These are phyloP conservation scores for Acanthopagrus latus DNA, from an alignment of 2,797 vertebrate genomes.

Conservation along the genomic window DNA sequence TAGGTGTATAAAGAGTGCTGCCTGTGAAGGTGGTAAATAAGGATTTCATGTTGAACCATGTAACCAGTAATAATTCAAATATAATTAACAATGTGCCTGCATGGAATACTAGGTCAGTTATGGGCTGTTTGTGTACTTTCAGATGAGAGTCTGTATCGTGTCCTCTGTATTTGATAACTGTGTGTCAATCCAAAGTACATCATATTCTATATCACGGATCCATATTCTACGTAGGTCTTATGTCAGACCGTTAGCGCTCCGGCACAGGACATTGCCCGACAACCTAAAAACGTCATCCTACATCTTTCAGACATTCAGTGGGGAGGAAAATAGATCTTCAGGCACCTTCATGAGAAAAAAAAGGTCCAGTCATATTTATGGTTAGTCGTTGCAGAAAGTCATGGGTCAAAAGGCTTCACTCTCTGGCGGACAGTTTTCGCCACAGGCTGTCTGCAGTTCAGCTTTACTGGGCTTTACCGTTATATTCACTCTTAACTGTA, in stretches of 20 bases:
- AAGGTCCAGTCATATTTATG: slow-evolving; percentile 56
- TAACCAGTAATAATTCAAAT: not conserved
- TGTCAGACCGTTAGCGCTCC: not conserved
- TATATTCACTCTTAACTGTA: slow-evolving; percentile 18
- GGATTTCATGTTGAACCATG: not conserved
- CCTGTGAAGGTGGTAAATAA: not conserved
- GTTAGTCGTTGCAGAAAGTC: slow-evolving; percentile 50
- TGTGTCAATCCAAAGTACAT: not conserved
- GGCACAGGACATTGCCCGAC: not conserved
- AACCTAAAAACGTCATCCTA: slow-evolving; percentile 15
- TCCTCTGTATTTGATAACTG: not conserved
- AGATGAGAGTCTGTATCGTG: not conserved
- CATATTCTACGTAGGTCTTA: not conserved
- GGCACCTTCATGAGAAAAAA: slow-evolving; percentile 9
- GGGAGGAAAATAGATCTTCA: slow-evolving; percentile 11
- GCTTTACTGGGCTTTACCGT: slow-evolving; percentile 6
- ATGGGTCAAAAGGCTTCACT: slow-evolving; percentile 62
- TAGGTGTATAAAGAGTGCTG: not conserved
- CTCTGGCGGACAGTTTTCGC: slow-evolving; percentile 20
- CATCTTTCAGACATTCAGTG: slow-evolving; percentile 26
- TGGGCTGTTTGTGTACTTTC: not conserved
- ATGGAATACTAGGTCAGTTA: not conserved
- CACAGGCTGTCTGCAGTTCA: slow-evolving; percentile 29
- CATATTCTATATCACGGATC: not conserved
- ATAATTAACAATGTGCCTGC: not conserved